phyloP scores from a whole-genome alignment of 2,113 vertebrate genomes.

The Motacilla alba region DNA sequence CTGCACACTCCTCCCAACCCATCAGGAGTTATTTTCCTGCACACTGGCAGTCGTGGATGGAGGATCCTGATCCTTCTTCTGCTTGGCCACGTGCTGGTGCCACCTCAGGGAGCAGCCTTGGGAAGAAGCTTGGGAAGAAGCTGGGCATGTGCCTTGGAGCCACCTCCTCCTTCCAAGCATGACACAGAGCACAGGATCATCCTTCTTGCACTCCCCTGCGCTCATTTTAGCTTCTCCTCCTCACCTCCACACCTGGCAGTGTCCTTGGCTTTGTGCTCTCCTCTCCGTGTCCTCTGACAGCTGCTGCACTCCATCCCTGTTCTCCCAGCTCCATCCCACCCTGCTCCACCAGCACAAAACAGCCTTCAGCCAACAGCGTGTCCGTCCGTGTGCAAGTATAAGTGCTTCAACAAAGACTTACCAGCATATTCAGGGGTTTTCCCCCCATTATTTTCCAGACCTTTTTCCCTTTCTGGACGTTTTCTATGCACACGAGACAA shows the following conservation, averaged over 20 bases:
- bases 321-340: neutral
- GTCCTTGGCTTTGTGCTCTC: neutral
- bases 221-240: neutral
- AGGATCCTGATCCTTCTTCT: neutral
- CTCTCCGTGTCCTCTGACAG: neutral
- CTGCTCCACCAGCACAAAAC: neutral
- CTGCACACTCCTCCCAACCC: accelerated
- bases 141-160: neutral
- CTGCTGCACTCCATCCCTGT: neutral
- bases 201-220: neutral
- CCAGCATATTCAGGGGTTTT: neutral
- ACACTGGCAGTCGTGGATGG: neutral
- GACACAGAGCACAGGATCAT: neutral
- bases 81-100: neutral
- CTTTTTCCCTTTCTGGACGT: neutral
- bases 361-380: neutral
- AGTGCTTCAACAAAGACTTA: neutral
- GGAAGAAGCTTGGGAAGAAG: neutral
- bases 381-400: neutral
- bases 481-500: neutral
- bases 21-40: neutral
- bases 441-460: neutral
- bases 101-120: neutral
- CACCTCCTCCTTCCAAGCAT: neutral
- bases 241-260: neutral